A percentile compares a stretch with the other conserved stretches of the same genome.
phyloP scores from a whole-genome alignment of 2,888 invertebrate species.

The Patella depressa region DNA sequence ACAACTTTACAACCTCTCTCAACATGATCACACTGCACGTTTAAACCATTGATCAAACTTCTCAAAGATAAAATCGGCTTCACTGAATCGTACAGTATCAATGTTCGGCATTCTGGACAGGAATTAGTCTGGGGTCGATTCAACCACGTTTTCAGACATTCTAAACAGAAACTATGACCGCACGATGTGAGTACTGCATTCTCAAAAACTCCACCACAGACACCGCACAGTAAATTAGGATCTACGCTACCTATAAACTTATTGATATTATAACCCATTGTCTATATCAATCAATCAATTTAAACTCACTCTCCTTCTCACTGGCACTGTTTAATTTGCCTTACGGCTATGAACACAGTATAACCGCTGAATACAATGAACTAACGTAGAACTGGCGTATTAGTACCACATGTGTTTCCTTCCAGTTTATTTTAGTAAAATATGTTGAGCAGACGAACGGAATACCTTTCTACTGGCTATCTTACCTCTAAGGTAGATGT shows the following conservation, averaged over 20 bases:
- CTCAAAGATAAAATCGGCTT: conserved; percentile 63
- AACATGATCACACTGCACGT: conserved; percentile 56
- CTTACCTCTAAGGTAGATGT: too few relatives aligned
- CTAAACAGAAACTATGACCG: conserved; percentile 65
- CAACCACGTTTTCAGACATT: conserved; percentile 65
- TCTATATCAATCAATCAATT: not conserved
- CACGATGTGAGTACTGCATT: conserved; percentile 66
- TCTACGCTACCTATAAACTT: conserved; percentile 60
- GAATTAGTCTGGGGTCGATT: conserved; percentile 49
- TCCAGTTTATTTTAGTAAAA: too few relatives aligned
- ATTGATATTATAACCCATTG: conserved; percentile 61
- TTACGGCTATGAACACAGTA: too few relatives aligned
- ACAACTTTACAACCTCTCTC: conserved; percentile 58
- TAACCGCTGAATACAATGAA: too few relatives aligned
- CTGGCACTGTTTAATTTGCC: too few relatives aligned
- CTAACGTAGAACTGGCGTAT: too few relatives aligned
- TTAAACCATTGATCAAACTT: conserved; percentile 62
- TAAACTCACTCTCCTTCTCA: not conserved
- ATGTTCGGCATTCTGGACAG: conserved; percentile 64
- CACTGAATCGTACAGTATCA: conserved; percentile 35
- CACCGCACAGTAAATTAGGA: conserved; percentile 65
- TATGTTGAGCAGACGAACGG: too few relatives aligned
- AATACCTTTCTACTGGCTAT: too few relatives aligned
- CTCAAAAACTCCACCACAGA: conserved; percentile 65
- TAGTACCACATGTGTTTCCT: too few relatives aligned